These are phyloP conservation scores for Aplochiton taeniatus DNA, from an alignment of 2,797 vertebrate species.

Conservation along the genomic window DNA sequence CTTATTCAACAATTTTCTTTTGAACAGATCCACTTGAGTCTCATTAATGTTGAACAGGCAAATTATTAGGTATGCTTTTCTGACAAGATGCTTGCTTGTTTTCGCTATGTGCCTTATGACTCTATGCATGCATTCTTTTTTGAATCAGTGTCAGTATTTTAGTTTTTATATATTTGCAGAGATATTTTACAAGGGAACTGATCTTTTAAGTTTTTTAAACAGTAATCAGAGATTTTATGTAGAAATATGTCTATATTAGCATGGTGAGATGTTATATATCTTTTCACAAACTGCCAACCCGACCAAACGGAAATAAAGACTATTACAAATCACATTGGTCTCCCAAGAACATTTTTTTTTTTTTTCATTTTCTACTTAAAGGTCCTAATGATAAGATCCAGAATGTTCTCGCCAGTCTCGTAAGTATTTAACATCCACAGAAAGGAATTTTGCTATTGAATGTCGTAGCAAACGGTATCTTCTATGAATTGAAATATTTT, in stretches of 20 bases:
- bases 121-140: conserved; percentile 49
- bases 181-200: conserved; percentile 45
- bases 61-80: not conserved
- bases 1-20: conserved; percentile 38
- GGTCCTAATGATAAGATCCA: no score
- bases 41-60: not conserved
- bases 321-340: conserved; percentile 8
- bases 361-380: no score
- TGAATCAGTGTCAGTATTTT: conserved; percentile 45
- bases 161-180: conserved; percentile 36
- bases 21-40: conserved; percentile 34
- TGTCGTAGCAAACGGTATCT: no score
- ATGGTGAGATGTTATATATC: conserved; percentile 43
- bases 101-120: conserved; percentile 15
- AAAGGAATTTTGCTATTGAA: no score
- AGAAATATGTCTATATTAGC: conserved; percentile 34
- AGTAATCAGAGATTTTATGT: conserved; percentile 44
- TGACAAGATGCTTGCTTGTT: conserved; percentile 8
- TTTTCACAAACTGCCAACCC: conserved; percentile 49
- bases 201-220: conserved; percentile 43
- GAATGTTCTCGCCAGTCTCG: no score
- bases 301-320: conserved; percentile 65
- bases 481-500: no score
- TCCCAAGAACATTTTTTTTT: no score
- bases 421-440: no score